A percentile compares a stretch with the other conserved stretches of the same genome.
These are phyloP conservation scores for Melanostoma mellinum DNA, from an alignment of 2,888 invertebrate genomes.

Conservation along the genomic window DNA sequence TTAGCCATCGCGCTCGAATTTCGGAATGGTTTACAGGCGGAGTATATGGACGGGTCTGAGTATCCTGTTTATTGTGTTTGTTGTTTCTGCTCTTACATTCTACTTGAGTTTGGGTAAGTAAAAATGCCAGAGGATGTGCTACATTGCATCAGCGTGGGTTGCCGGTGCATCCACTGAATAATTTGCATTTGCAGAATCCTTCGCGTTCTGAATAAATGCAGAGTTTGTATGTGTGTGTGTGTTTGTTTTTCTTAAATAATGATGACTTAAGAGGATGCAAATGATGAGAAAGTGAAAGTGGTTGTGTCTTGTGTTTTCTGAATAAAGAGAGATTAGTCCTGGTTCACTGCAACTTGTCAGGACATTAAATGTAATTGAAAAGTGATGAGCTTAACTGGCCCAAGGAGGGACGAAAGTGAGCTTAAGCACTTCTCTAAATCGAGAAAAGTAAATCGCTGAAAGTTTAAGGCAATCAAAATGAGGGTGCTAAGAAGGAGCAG, in stretches of 20 bases:
- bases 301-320: constrained; percentile 7
- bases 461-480: too few species aligned
- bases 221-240: constrained; percentile 30
- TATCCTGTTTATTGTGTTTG: constrained; percentile 78
- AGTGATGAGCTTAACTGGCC: constrained; percentile 39
- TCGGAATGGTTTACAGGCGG: constrained; percentile 79
- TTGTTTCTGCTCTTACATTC: constrained; percentile 79
- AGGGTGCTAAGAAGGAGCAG: too few species aligned
- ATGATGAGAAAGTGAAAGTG: constrained; percentile 60
- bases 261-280: constrained; percentile 48
- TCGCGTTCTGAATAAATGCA: constrained; percentile 38
- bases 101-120: constrained; percentile 81
- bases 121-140: constrained; percentile 27
- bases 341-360: constrained; percentile 63
- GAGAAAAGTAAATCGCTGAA: too few species aligned
- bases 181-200: constrained; percentile 38
- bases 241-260: not conserved
- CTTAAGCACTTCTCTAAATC: constrained; percentile 2
- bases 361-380: constrained; percentile 66
- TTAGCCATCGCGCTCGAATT: constrained; percentile 13
- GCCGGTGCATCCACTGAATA: constrained; percentile 8
- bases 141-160: constrained; percentile 13
- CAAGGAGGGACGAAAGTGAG: constrained; percentile 2
- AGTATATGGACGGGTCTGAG: constrained; percentile 80
- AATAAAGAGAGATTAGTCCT: constrained; percentile 38